A percentile compares a stretch with the other conserved stretches of the same genome.
These are phyloP conservation scores for Garra rufa DNA, from an alignment of 2,113 vertebrate species.

Conservation along the genomic window DNA sequence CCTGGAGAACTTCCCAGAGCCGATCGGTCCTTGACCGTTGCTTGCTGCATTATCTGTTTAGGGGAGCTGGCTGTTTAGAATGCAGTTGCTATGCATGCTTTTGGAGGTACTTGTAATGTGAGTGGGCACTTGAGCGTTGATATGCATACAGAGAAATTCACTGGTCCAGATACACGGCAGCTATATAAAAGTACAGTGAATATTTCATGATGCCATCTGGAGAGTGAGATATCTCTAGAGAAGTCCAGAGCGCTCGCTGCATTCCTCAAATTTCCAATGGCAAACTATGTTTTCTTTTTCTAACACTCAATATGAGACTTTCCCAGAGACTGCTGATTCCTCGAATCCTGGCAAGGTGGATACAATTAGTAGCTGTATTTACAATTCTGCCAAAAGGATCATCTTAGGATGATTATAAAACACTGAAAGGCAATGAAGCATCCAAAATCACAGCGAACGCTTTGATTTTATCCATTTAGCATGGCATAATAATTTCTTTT, in stretches of 20 bases:
- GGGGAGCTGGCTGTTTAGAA: conserved; percentile 2
- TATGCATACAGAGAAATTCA: conserved; percentile 3
- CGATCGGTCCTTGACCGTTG: neutral
- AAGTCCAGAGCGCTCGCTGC: conserved; percentile 2
- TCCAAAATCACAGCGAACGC: neutral
- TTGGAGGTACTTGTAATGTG: conserved; percentile 15
- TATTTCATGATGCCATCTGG: conserved; percentile 51
- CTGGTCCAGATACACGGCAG: conserved; percentile 9
- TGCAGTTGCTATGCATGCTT: conserved; percentile 28
- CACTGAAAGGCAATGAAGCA: neutral
- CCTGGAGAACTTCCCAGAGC: conserved; percentile 3
- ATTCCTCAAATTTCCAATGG: conserved; percentile 22
- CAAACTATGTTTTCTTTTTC: neutral
- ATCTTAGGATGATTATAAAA: neutral
- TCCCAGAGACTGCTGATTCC: neutral
- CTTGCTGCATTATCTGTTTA: conserved; percentile 17
- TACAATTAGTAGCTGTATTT: neutral
- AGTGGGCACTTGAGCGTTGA: conserved; percentile 14
- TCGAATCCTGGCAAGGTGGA: neutral
- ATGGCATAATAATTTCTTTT: neutral
- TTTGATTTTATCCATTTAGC: neutral
- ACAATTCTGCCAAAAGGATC: neutral
- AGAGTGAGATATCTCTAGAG: conserved; percentile 37
- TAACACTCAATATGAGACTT: neutral
- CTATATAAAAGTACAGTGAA: conserved; percentile 45